These are phyloP conservation scores for Myocastor coypus DNA, from an alignment of 2,113 vertebrate genomes.

Conservation along the genomic window DNA sequence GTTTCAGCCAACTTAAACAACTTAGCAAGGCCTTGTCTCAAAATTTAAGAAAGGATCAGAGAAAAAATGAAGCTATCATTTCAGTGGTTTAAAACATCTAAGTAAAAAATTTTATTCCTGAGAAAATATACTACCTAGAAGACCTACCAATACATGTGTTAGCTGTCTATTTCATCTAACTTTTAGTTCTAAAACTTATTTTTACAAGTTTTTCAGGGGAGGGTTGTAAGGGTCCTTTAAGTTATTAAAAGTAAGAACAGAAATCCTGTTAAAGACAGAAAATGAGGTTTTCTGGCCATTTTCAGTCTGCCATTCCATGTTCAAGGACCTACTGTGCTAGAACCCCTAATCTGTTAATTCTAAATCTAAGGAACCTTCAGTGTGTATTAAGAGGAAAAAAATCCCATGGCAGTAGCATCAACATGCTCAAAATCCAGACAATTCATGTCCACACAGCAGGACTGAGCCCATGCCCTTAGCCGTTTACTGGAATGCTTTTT, in stretches of 20 bases:
- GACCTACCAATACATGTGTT: neutral
- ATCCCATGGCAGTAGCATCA: neutral
- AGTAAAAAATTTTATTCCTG: neutral
- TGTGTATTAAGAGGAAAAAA: conserved; percentile 44
- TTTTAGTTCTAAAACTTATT: neutral
- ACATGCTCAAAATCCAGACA: conserved; percentile 51
- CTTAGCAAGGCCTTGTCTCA: neutral
- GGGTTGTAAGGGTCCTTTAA: neutral
- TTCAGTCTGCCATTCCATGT: neutral
- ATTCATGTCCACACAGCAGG: conserved; percentile 16
- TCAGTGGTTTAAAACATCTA: neutral
- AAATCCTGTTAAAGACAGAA: neutral
- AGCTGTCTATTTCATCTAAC: neutral
- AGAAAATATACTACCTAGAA: neutral
- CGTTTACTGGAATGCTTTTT: conserved; percentile 61
- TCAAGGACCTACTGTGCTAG: neutral
- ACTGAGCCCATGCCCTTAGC: conserved; percentile 38
- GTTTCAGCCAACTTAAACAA: neutral
- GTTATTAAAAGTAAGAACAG: neutral
- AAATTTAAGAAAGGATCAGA: neutral
- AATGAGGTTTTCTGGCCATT: conserved; percentile 34
- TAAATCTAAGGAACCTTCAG: conserved; percentile 67
- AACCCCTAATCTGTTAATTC: conserved; percentile 61
- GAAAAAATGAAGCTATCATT: neutral
- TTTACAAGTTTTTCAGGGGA: neutral